These are phyloP conservation scores for Poicephalus meyeri DNA, from an alignment of 2,113 vertebrate genomes.

Conservation along the genomic window DNA sequence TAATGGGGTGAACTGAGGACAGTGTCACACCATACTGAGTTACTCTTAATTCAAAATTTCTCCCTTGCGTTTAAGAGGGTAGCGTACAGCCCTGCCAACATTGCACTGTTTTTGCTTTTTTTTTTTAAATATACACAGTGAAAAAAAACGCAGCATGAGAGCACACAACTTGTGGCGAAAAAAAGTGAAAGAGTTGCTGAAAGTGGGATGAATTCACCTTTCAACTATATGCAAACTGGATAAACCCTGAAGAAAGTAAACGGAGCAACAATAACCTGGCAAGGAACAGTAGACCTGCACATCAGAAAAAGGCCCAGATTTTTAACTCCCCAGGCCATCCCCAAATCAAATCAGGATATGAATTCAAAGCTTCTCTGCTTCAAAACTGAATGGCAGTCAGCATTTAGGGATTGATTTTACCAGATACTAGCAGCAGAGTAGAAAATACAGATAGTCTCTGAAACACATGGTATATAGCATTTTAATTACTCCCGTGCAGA, in stretches of 20 bases:
- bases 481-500: slow-evolving; percentile 3
- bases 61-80: slow-evolving; percentile 7
- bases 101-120: neutral
- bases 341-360: neutral
- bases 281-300: neutral
- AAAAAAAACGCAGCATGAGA: slow-evolving; percentile 13
- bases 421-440: slow-evolving; percentile 2
- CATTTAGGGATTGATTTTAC: neutral
- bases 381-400: neutral
- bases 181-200: neutral
- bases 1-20: slow-evolving; percentile 69
- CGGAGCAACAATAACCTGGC: neutral
- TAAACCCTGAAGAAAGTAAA: neutral
- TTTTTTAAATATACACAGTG: slow-evolving; percentile 25
- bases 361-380: neutral
- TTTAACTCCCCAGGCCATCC: neutral
- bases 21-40: slow-evolving; percentile 60
- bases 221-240: slow-evolving; percentile 12
- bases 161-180: slow-evolving; percentile 47
- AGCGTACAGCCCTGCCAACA: slow-evolving; percentile 45
- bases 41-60: slow-evolving; percentile 60
- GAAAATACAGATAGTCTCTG: slow-evolving; percentile 28
- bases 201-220: slow-evolving; percentile 25
- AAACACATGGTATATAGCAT: neutral
- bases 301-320: neutral